These are phyloP conservation scores for Mungos mungo DNA, from an alignment of 2,113 vertebrate species.

Conservation along the genomic window DNA sequence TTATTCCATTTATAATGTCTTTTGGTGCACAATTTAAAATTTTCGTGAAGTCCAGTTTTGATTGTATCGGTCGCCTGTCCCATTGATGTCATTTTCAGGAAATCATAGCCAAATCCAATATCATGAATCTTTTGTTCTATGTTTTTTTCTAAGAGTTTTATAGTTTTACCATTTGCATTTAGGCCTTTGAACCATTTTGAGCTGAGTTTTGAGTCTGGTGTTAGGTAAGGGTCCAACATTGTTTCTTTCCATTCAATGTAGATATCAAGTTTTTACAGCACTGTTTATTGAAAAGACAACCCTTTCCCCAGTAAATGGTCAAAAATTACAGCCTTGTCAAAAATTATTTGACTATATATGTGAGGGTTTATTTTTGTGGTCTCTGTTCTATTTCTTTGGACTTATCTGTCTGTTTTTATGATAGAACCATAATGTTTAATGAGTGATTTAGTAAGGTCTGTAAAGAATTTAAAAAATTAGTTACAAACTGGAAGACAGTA, in stretches of 20 bases:
- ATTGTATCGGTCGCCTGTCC: not conserved
- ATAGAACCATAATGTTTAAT: not conserved
- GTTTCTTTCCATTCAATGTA: not conserved
- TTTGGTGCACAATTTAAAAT: not conserved
- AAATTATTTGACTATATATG: not conserved
- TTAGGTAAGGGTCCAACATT: not conserved
- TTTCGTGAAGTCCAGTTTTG: not conserved
- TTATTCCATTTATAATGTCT: not conserved
- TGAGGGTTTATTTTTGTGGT: not conserved
- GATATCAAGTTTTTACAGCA: not conserved
- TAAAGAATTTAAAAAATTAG: not conserved
- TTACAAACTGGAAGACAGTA: not conserved
- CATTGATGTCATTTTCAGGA: not conserved
- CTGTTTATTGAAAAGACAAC: not conserved
- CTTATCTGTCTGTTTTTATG: not conserved
- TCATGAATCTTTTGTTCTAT: not conserved
- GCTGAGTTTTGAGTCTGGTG: not conserved
- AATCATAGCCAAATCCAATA: not conserved
- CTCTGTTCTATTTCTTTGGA: not conserved
- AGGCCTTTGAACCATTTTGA: not conserved
- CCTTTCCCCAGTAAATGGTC: not conserved
- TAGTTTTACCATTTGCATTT: not conserved
- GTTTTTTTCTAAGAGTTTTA: not conserved
- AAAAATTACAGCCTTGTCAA: not conserved
- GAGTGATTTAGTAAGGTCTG: not conserved